Evolutionary conservation across 2,888 invertebrate genomes (phyloP).

Genomic region (Buathra laborator): DNA sequence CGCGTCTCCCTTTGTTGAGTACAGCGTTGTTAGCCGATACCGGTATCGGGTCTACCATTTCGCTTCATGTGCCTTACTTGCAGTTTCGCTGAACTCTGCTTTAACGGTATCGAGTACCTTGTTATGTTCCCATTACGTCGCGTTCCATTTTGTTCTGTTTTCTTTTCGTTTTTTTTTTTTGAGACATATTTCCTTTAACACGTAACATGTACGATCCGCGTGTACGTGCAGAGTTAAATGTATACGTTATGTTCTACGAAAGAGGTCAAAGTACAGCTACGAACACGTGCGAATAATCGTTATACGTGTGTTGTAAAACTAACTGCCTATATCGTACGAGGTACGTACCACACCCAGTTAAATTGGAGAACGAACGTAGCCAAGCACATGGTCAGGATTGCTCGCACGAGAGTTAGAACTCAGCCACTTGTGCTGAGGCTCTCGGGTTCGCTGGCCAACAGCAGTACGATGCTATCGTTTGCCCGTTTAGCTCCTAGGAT

Average conservation of each 20-base stretch:
- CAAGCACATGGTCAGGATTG: conserved; percentile 38
- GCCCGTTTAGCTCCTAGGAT: conserved; percentile 71
- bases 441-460: conserved; percentile 38
- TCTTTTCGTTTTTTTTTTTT: not conserved
- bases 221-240: not conserved
- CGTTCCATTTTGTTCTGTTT: not conserved
- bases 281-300: conserved; percentile 46
- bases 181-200: not conserved
- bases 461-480: conserved; percentile 69
- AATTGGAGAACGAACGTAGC: conserved; percentile 38
- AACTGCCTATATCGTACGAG: conserved; percentile 44
- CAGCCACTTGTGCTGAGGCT: conserved; percentile 27
- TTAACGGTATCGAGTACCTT: not conserved
- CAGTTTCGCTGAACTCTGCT: conserved; percentile 2
- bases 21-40: not conserved
- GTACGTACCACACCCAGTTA: conserved; percentile 63
- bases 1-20: not conserved
- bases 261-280: conserved; percentile 60
- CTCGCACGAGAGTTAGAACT: conserved; percentile 23
- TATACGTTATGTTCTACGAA: conserved; percentile 11
- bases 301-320: conserved; percentile 32
- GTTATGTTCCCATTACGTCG: not conserved
- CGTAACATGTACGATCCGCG: not conserved
- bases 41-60: not conserved
- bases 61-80: not conserved